Conservation (phyloP, 2,113 vertebrate species). For the Campylomormyrus tamandua region DNA sequence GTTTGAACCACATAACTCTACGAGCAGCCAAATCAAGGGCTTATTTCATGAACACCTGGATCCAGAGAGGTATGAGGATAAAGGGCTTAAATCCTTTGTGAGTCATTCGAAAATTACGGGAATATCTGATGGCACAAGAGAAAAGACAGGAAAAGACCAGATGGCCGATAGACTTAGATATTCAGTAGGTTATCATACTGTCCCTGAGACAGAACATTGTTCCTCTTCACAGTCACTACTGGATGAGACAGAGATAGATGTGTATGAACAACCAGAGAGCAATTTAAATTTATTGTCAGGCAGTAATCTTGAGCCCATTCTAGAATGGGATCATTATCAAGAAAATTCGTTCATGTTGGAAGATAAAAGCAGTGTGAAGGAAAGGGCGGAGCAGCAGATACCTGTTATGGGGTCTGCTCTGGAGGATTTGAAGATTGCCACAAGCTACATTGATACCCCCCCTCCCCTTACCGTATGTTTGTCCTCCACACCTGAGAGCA, state of each 20-base stretch:
- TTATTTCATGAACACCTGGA: neutral
- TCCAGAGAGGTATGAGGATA: neutral
- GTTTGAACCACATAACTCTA: neutral
- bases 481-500: neutral
- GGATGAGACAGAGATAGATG: neutral
- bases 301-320: conserved; percentile 29
- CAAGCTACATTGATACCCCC: neutral
- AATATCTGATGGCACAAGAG: neutral
- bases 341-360: conserved; percentile 20
- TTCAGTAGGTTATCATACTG: neutral
- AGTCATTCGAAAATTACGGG: neutral
- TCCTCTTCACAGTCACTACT: neutral
- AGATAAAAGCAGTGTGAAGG: neutral
- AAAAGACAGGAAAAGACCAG: neutral
- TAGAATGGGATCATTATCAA: conserved; percentile 22
- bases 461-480: neutral
- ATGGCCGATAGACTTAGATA: neutral
- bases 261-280: conserved; percentile 13
- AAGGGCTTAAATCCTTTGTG: neutral
- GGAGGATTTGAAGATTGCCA: neutral
- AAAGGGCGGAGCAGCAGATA: neutral
- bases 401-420: neutral
- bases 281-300: conserved; percentile 15
- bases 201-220: neutral
- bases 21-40: neutral